These are phyloP conservation scores for Astropecten irregularis DNA, from an alignment of 53 echinoderm and acorn worm species.

Conservation along the genomic window DNA sequence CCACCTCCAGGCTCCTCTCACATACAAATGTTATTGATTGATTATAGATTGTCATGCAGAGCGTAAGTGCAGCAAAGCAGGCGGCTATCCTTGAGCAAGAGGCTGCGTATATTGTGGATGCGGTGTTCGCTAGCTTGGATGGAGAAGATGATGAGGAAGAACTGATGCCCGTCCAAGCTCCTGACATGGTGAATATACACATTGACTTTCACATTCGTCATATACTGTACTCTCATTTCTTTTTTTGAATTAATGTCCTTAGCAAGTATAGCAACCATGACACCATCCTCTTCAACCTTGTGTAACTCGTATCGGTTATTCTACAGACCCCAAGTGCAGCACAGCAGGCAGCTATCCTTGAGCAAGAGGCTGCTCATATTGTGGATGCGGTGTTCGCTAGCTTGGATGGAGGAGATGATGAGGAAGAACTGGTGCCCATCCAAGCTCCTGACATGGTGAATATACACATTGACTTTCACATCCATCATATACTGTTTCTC, in stretches of 20 bases:
- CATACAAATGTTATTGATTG: too few relatives aligned
- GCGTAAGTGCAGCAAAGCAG: not conserved
- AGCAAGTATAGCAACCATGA: too few relatives aligned
- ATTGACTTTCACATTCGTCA: too few relatives aligned
- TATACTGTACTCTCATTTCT: too few relatives aligned
- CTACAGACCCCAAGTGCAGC: not conserved
- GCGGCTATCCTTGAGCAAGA: conserved; percentile 9
- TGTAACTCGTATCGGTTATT: too few relatives aligned
- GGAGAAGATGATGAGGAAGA: not conserved
- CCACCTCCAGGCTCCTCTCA: too few relatives aligned
- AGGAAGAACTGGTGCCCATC: not conserved
- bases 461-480: too few relatives aligned
- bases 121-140: conserved; percentile 15
- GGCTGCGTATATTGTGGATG: conserved; percentile 9
- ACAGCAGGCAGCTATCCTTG: conserved; percentile 10
- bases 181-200: not conserved
- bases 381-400: conserved; percentile 12
- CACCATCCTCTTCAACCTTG: too few relatives aligned
- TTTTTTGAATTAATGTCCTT: too few relatives aligned
- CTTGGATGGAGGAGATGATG: not conserved
- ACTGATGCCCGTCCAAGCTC: not conserved
- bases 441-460: not conserved
- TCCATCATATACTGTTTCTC: too few relatives aligned
- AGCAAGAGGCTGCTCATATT: conserved; percentile 2
- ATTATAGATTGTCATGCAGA: too few relatives aligned